A percentile compares a stretch with the other conserved stretches of the same genome.
These are phyloP conservation scores for Tribolium freemani DNA, from an alignment of 2,888 invertebrate species.

Conservation along the genomic window DNA sequence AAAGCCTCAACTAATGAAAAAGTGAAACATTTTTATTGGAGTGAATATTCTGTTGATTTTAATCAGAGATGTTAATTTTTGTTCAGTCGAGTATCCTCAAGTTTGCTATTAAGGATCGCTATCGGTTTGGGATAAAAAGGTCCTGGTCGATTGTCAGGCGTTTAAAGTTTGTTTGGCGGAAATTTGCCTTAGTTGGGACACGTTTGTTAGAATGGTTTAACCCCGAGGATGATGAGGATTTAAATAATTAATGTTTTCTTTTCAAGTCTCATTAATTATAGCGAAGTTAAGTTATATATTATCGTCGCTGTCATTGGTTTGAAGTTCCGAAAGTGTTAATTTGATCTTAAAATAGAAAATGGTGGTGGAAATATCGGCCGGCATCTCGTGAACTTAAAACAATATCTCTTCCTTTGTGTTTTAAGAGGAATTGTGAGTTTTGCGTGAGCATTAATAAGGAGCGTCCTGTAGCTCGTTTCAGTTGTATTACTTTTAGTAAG, in stretches of 20 bases:
- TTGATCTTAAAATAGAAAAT: conserved; percentile 31
- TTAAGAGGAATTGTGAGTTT: conserved; percentile 21
- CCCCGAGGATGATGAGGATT: conserved; percentile 17
- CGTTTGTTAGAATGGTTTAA: conserved; percentile 23
- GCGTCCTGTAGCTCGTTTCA: conserved; percentile 14
- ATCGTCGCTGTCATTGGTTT: conserved; percentile 32
- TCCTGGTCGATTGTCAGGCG: not conserved
- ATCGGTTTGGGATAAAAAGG: not conserved
- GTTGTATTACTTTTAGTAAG: conserved; percentile 31
- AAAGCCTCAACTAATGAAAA: conserved; percentile 15
- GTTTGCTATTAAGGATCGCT: not conserved
- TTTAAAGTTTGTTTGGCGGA: conserved; percentile 13
- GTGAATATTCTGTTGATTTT: conserved; percentile 9
- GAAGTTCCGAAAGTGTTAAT: conserved; percentile 35
- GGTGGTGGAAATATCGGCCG: conserved; percentile 4
- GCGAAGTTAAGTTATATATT: conserved; percentile 28
- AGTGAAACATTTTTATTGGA: not conserved
- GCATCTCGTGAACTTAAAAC: conserved; percentile 2
- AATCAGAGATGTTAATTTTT: conserved; percentile 23
- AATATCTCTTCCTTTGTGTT: conserved; percentile 11
- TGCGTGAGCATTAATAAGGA: conserved; percentile 18
- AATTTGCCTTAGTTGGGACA: conserved; percentile 18
- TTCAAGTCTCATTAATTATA: conserved; percentile 29
- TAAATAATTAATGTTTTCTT: conserved; percentile 35
- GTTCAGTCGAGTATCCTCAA: conserved; percentile 2